phyloP scores from a whole-genome alignment of 2,888 invertebrate species.

The Melinaea marsaeus region DNA sequence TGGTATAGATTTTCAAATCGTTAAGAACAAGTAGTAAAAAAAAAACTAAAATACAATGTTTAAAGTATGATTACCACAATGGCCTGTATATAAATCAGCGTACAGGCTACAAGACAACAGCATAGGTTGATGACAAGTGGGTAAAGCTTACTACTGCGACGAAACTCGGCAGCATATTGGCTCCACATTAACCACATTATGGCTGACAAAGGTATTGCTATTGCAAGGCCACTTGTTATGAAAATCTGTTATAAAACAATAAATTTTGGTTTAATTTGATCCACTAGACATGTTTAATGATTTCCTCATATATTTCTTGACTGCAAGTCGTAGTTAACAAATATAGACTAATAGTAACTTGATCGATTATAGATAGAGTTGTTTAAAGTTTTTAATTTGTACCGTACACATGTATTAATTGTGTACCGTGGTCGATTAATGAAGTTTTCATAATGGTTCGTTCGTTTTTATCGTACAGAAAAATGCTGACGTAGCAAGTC shows the following conservation, averaged over 20 bases:
- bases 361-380: too few species aligned
- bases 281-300: background rate
- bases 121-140: slow-evolving; percentile 79
- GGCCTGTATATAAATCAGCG: slow-evolving; percentile 81
- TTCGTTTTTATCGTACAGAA: too few species aligned
- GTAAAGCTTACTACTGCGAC: slow-evolving; percentile 74
- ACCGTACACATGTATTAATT: too few species aligned
- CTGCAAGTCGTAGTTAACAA: too few species aligned
- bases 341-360: too few species aligned
- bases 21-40: background rate
- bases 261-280: background rate
- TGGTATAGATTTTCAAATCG: slow-evolving; percentile 38
- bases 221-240: slow-evolving; percentile 59
- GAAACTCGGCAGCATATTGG: slow-evolving; percentile 58
- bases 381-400: too few species aligned
- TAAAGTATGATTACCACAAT: slow-evolving; percentile 76
- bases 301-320: background rate
- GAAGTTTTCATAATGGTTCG: too few species aligned
- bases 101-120: slow-evolving; percentile 78
- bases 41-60: too few species aligned
- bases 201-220: slow-evolving; percentile 51
- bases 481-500: too few species aligned
- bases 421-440: too few species aligned
- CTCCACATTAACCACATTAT: slow-evolving; percentile 66
- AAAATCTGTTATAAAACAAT: slow-evolving; percentile 50